A percentile compares a stretch with the other conserved stretches of the same genome.
phyloP scores from a whole-genome alignment of 1,140 invertebrate species.

The Ericerus pela region DNA sequence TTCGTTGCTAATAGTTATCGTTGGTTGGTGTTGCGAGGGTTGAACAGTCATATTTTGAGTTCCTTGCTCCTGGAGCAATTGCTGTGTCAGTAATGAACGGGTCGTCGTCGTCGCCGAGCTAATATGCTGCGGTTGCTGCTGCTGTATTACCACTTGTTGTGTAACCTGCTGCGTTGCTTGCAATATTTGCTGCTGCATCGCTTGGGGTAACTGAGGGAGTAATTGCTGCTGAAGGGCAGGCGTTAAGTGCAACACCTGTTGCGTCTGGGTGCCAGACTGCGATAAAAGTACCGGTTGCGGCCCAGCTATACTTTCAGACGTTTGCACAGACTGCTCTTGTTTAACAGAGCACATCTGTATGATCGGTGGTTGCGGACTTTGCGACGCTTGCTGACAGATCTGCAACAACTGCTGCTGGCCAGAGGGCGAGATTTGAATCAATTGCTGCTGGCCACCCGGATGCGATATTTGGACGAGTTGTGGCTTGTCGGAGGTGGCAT shows the following conservation, averaged over 20 bases:
- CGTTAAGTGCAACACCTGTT: not conserved
- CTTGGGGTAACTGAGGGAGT: constrained; percentile 21
- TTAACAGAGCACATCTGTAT: not conserved
- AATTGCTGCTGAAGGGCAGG: constrained; percentile 12
- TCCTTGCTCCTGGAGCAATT: not conserved
- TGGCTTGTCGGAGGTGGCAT: not conserved
- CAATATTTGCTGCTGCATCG: constrained; percentile 13
- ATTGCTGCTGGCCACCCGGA: not conserved
- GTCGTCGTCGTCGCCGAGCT: not conserved
- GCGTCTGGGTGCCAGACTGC: not conserved
- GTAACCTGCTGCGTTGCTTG: constrained; percentile 26
- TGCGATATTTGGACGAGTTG: not conserved
- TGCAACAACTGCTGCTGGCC: not conserved
- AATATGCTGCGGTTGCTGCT: constrained; percentile 14
- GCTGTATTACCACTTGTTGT: constrained; percentile 22
- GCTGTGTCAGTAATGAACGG: not conserved
- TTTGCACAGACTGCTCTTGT: not conserved
- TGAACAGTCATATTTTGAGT: not conserved
- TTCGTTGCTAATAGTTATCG: not conserved
- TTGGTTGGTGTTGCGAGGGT: too few species aligned
- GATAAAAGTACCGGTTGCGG: not conserved
- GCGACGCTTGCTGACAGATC: not conserved
- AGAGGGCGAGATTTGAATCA: not conserved
- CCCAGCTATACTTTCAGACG: not conserved
- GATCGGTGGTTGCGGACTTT: not conserved